Conservation (phyloP, 1,140 invertebrate genomes). For the Chrysopa pallens region DNA sequence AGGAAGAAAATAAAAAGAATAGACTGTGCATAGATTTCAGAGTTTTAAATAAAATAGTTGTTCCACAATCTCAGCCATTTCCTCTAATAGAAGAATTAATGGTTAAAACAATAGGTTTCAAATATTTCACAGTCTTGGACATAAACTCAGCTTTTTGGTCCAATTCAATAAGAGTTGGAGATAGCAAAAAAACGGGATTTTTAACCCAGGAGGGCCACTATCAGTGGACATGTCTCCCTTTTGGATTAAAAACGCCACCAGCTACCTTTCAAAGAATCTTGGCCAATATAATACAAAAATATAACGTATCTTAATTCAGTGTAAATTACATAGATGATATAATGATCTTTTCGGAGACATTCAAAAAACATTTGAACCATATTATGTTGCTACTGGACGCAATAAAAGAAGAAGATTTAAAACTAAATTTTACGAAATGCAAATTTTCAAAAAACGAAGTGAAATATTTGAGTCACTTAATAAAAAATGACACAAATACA, state of each 20-base stretch:
- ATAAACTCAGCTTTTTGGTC: slow-evolving; percentile 7
- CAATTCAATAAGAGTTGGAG: slow-evolving; percentile 13
- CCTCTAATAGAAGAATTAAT: slow-evolving; percentile 16
- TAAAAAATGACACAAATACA: background rate
- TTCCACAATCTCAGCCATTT: slow-evolving; percentile 19
- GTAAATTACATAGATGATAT: background rate
- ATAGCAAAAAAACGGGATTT: slow-evolving; percentile 18
- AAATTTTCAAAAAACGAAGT: background rate
- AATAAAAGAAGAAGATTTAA: background rate
- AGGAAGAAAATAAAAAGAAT: slow-evolving; percentile 13
- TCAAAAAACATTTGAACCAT: background rate
- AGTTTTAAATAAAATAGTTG: slow-evolving; percentile 17
- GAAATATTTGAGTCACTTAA: background rate
- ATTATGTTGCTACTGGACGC: background rate
- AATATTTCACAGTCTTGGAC: slow-evolving; percentile 16
- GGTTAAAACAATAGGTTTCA: slow-evolving; percentile 14
- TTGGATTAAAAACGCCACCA: background rate
- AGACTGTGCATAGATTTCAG: slow-evolving; percentile 17
- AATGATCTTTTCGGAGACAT: background rate
- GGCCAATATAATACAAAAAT: background rate
- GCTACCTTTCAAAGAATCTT: background rate
- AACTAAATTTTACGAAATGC: background rate
- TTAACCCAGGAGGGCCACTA: slow-evolving; percentile 17
- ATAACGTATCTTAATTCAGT: background rate
- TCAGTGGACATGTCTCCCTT: slow-evolving; percentile 10